Conservation (phyloP, 2,888 invertebrate genomes). For the Campaea margaritaria region DNA sequence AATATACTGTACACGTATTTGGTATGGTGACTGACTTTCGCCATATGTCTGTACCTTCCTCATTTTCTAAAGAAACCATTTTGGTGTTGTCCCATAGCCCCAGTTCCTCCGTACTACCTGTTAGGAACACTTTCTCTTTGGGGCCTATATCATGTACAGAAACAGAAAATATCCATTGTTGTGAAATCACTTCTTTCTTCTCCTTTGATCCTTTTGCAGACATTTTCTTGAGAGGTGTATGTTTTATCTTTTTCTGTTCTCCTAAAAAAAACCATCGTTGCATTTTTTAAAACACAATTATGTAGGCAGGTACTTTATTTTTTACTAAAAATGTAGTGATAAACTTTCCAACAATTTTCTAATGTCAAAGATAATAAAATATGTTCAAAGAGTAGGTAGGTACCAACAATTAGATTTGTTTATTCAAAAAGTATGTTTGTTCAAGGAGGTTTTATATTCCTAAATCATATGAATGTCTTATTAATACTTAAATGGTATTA, state of each 20-base stretch:
- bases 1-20: slow-evolving; percentile 87
- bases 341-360: no score
- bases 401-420: no score
- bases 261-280: slow-evolving; percentile 88
- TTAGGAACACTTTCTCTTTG: slow-evolving; percentile 88
- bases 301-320: no score
- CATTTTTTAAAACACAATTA: slow-evolving; percentile 75
- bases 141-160: slow-evolving; percentile 81
- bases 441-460: no score
- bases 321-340: no score
- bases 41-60: slow-evolving; percentile 84
- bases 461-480: no score
- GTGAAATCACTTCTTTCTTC: slow-evolving; percentile 55
- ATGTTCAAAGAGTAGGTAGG: no score
- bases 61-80: slow-evolving; percentile 83
- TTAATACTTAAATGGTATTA: no score
- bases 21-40: slow-evolving; percentile 87
- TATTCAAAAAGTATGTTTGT: no score
- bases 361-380: no score
- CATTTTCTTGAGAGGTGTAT: slow-evolving; percentile 64
- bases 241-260: slow-evolving; percentile 71
- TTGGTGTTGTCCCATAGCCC: slow-evolving; percentile 89
- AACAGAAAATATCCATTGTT: slow-evolving; percentile 76
- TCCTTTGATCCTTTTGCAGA: slow-evolving; percentile 52
- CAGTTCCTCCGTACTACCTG: slow-evolving; percentile 88